phyloP scores from a whole-genome alignment of 2,888 invertebrate species.

The Linnaemya vulpina region DNA sequence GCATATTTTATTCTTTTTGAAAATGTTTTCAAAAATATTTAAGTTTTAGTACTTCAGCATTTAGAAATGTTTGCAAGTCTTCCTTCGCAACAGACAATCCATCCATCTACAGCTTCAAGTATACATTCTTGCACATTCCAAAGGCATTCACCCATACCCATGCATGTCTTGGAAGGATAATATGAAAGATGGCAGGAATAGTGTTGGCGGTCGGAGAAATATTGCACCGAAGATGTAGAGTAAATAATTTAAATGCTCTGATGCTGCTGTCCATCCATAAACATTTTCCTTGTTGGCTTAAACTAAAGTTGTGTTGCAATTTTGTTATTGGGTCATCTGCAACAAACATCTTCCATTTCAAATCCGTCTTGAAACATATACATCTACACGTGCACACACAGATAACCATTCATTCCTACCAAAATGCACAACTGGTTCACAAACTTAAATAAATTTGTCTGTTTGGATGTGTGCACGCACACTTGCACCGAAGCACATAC shows the following conservation, averaged over 20 bases:
- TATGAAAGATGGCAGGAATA: background rate
- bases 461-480: background rate
- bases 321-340: constrained; percentile 55
- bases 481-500: constrained; percentile 5
- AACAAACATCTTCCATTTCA: constrained; percentile 44
- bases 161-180: background rate
- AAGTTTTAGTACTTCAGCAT: too few relatives aligned
- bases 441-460: background rate
- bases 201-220: constrained; percentile 18
- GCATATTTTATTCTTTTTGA: constrained; percentile 17
- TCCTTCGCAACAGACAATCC: background rate
- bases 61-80: background rate
- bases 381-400: background rate
- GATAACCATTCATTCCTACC: background rate
- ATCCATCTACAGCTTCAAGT: background rate
- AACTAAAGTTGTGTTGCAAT: constrained; percentile 49
- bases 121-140: constrained; percentile 7
- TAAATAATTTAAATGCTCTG: constrained; percentile 64
- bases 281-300: constrained; percentile 51
- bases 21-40: constrained; percentile 33
- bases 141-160: background rate
- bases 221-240: constrained; percentile 18
- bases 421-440: background rate
- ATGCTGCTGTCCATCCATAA: constrained; percentile 49
- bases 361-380: constrained; percentile 14